Percentiles rank a stretch among this genome's conserved stretches.
These are phyloP conservation scores for Agrypnus murinus DNA, from an alignment of 2,888 invertebrate genomes.

Conservation along the genomic window DNA sequence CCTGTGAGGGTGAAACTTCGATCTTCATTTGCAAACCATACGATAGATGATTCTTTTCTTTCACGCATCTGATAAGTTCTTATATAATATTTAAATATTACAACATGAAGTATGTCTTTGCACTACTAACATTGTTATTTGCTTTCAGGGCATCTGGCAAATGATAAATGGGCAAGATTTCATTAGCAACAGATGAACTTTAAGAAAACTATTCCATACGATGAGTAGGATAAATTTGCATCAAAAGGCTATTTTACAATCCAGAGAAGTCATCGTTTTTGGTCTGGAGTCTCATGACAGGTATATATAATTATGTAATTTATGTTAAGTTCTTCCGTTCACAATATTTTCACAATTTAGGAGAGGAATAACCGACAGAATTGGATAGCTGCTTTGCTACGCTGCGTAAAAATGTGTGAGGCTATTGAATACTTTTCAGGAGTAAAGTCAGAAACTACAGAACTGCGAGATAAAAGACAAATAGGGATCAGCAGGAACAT, in stretches of 20 bases:
- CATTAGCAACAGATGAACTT: conserved; percentile 26
- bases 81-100: conserved; percentile 7
- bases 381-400: conserved; percentile 24
- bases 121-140: conserved; percentile 4
- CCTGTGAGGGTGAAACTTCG: too few relatives aligned
- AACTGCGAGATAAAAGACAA: conserved; percentile 21
- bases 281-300: conserved; percentile 26
- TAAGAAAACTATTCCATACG: conserved; percentile 21
- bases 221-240: conserved; percentile 26
- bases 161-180: conserved; percentile 33
- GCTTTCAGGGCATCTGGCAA: conserved; percentile 23
- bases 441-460: conserved; percentile 23
- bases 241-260: conserved; percentile 34
- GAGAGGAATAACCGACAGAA: conserved; percentile 25
- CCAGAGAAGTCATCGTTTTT: conserved; percentile 24
- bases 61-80: conserved; percentile 21
- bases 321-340: too few relatives aligned
- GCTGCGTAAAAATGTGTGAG: conserved; percentile 25
- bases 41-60: conserved; percentile 18
- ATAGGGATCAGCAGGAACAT: conserved; percentile 11
- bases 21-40: conserved; percentile 24
- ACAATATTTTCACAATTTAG: conserved; percentile 24
- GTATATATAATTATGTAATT: too few relatives aligned
- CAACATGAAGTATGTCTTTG: not conserved
- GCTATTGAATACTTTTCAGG: conserved; percentile 17